phyloP scores from a whole-genome alignment of 2,113 vertebrate genomes.

The Xiphophorus maculatus region DNA sequence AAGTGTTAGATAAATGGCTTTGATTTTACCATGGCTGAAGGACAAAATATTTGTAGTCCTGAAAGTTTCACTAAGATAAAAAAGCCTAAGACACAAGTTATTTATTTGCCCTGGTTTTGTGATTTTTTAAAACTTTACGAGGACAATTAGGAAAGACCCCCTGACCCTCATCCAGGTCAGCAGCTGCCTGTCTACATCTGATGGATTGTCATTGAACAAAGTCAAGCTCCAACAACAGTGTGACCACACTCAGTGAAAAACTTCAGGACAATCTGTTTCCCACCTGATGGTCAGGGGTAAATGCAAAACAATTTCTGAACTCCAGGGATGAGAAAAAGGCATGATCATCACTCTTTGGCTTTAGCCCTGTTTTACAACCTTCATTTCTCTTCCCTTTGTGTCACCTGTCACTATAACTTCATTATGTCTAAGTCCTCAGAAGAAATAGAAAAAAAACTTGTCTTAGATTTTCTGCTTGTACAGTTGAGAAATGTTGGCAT shows the following conservation, averaged over 20 bases:
- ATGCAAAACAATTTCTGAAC: constrained; percentile 59
- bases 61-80: background rate
- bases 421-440: constrained; percentile 4
- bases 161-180: constrained; percentile 6
- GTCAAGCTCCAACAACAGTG: constrained; percentile 44
- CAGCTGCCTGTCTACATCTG: constrained; percentile 35
- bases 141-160: background rate
- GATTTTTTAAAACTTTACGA: background rate
- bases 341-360: constrained; percentile 46
- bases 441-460: background rate
- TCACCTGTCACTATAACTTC: constrained; percentile 9
- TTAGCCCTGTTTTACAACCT: constrained; percentile 59
- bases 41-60: background rate
- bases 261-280: constrained; percentile 52
- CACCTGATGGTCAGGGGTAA: constrained; percentile 48
- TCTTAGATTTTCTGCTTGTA: constrained; percentile 11
- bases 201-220: constrained; percentile 57
- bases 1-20: background rate
- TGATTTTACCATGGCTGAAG: background rate
- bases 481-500: constrained; percentile 33
- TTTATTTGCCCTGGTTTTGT: background rate
- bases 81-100: background rate
- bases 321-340: constrained; percentile 45
- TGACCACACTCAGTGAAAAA: constrained; percentile 32
- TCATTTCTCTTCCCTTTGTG: constrained; percentile 11